Evolutionary conservation across 2,113 vertebrate genomes (phyloP).

Genomic region (Melanerpes formicivorus): DNA sequence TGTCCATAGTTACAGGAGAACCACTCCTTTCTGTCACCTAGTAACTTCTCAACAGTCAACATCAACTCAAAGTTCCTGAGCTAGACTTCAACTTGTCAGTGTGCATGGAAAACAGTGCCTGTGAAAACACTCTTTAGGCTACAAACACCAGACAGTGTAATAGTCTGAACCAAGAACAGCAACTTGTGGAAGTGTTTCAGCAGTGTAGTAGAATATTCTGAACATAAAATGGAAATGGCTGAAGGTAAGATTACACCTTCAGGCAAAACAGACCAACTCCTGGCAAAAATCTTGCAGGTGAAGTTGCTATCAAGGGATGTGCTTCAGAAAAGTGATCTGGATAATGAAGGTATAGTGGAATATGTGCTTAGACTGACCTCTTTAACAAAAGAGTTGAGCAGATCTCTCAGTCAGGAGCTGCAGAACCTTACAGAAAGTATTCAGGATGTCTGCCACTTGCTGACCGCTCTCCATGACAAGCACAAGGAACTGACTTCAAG

Average conservation of each 20-base stretch:
- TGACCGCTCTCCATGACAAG: slow-evolving; percentile 55
- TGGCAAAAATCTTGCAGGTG: slow-evolving; percentile 67
- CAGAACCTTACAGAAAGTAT: slow-evolving; percentile 41
- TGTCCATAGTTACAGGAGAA: neutral
- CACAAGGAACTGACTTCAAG: slow-evolving; percentile 19
- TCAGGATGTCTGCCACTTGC: slow-evolving; percentile 34
- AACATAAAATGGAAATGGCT: slow-evolving; percentile 46
- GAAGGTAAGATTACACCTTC: neutral
- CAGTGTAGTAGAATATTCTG: neutral
- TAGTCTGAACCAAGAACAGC: neutral
- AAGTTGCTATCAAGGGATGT: slow-evolving; percentile 33
- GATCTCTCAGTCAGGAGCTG: slow-evolving; percentile 59
- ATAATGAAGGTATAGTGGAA: neutral
- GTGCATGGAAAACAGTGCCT: neutral
- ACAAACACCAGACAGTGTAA: neutral
- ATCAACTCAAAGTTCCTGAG: slow-evolving; percentile 51
- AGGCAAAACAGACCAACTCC: slow-evolving; percentile 49
- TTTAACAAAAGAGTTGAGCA: slow-evolving; percentile 53
- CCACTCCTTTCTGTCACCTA: slow-evolving; percentile 71
- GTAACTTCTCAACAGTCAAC: slow-evolving; percentile 73
- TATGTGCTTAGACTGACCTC: slow-evolving; percentile 30
- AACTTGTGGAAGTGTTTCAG: neutral
- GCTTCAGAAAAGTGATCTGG: slow-evolving; percentile 14
- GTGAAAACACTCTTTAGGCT: neutral
- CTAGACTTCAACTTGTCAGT: neutral